Percentiles rank a stretch among this genome's conserved stretches.
These are phyloP conservation scores for Sthenelais limicola DNA, from an alignment of 2,888 invertebrate genomes.

Conservation along the genomic window DNA sequence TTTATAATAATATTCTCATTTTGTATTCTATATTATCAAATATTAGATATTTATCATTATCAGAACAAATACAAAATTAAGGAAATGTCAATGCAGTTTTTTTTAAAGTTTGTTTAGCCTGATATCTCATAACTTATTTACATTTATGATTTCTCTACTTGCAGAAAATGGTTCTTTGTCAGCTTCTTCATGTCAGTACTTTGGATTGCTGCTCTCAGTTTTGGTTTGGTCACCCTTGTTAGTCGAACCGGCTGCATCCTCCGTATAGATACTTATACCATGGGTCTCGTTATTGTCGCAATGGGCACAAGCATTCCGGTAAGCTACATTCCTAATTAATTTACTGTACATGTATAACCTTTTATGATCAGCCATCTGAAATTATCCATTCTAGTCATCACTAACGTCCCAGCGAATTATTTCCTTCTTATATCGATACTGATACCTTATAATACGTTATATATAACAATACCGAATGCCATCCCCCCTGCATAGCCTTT, in stretches of 20 bases:
- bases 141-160: not conserved
- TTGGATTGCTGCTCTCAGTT: conserved; percentile 54
- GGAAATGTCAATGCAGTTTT: not conserved
- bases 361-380: not conserved
- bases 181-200: conserved; percentile 52
- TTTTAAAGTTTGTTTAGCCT: not conserved
- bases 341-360: not conserved
- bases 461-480: too few species aligned
- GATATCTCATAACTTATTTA: not conserved
- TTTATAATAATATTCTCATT: not conserved
- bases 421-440: too few species aligned
- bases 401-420: too few species aligned
- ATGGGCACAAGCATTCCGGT: conserved; percentile 55
- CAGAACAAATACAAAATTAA: not conserved
- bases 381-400: too few species aligned
- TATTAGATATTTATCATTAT: not conserved
- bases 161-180: conserved; percentile 52
- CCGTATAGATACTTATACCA: conserved; percentile 51
- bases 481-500: too few species aligned
- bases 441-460: too few species aligned
- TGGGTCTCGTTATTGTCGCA: conserved; percentile 55
- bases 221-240: conserved; percentile 53
- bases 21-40: not conserved
- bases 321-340: conserved; percentile 32
- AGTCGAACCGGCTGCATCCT: conserved; percentile 52